phyloP scores from a whole-genome alignment of 2,797 vertebrate genomes.

The Lagorchestes hirsutus region DNA sequence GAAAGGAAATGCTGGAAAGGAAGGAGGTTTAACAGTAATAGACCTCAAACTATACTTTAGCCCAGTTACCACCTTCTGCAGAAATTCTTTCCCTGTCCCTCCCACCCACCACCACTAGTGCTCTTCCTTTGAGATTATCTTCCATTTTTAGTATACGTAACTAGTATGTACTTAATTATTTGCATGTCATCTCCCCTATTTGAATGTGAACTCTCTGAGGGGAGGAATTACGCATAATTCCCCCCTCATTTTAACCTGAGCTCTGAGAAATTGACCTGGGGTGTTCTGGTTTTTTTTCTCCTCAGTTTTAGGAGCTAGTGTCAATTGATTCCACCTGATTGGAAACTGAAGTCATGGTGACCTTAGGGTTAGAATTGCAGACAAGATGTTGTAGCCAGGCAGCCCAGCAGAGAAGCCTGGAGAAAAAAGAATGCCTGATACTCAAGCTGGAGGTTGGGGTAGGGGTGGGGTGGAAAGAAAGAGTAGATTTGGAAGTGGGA shows the following conservation, averaged over 20 bases:
- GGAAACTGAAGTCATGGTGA: neutral
- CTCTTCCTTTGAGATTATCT: neutral
- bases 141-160: neutral
- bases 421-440: neutral
- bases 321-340: neutral
- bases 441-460: neutral
- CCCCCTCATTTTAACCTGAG: neutral
- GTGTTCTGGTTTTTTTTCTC: neutral
- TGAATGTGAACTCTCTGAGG: neutral
- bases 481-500: neutral
- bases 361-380: neutral
- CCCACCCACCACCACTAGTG: neutral
- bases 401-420: neutral
- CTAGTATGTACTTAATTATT: neutral
- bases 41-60: neutral
- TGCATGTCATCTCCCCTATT: neutral
- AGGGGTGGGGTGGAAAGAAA: neutral
- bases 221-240: neutral
- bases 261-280: neutral
- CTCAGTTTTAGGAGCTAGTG: neutral
- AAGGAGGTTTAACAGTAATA: neutral
- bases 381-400: no score
- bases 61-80: neutral
- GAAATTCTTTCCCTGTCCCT: neutral
- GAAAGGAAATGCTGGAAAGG: neutral